Evolutionary conservation across 2,113 vertebrate genomes (phyloP), one percentile per base, ranked within the genome.

Genomic region (Strigops habroptila): DNA sequence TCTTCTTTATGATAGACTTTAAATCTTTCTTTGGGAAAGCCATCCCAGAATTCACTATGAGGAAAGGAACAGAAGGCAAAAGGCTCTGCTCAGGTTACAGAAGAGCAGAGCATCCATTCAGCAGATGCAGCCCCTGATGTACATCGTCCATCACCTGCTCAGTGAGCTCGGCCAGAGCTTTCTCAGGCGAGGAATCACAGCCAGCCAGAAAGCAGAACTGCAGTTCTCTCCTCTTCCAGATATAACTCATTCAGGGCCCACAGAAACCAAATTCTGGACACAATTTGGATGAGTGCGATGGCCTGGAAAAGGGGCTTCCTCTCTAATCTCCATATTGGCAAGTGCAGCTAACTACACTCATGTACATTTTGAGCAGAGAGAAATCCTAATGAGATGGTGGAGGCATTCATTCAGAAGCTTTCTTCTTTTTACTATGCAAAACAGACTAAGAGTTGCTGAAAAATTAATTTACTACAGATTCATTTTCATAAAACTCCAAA

Each of bases 391-490:
- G 80, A 89, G 86, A 88, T 62, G 73, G 88, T 92, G 44, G 80
- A 96, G 46, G 83, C 88, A 73, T 82, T 94, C 74, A 91, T 89
- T 96, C 76, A 91, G 80, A 81, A 91, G 77, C n/a, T 84, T 89
- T 74, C 88, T 80, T 67, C 55, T 84, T 92, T 95, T 86, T 75
- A 93, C 90, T 86, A 95, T 63, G 86, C 83, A 89, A 95, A 96
- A 75, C 62, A 92, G 92, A 88, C 6, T 74, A 93, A 96, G 83
- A 94, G 57, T 41, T 68, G 84, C 80, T 92, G 96, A 93, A 96
- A 96, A 96, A 96, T 92, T 95, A 93, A 93, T 96, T 95, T 96
- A 94, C 4, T 16, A 86, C 59, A 73, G 77, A 91, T 88, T 95
- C 55, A 87, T 96, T 95, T 92, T 94, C 88, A 82, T 88, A 71